Conservation (phyloP, 2,113 vertebrate genomes). For the Picathartes gymnocephalus region DNA sequence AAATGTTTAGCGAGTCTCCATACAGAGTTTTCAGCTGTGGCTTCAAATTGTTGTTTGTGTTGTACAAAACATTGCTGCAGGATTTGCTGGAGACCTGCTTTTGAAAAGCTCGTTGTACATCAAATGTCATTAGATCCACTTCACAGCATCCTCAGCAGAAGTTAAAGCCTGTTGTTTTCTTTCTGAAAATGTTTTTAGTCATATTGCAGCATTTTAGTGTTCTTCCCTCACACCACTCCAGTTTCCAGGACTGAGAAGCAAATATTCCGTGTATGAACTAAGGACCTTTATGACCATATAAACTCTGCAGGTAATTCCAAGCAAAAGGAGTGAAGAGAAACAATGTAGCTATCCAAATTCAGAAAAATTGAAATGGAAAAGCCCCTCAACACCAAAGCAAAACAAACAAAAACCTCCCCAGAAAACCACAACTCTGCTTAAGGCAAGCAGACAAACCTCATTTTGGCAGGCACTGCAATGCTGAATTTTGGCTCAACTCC, state of each 20-base stretch:
- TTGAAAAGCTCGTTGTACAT: background rate
- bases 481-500: background rate
- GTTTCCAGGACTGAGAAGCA: background rate
- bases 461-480: background rate
- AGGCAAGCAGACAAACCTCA: conserved; percentile 4
- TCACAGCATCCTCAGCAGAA: background rate
- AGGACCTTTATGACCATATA: background rate
- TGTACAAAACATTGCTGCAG: background rate
- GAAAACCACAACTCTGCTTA: background rate
- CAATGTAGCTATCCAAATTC: background rate
- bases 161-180: background rate
- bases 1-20: background rate
- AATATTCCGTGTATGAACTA: background rate
- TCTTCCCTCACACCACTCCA: accelerated
- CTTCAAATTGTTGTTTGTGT: background rate
- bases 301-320: background rate
- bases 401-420: background rate
- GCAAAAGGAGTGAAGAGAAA: background rate
- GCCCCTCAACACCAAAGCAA: background rate
- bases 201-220: background rate
- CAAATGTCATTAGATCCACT: background rate
- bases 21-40: background rate
- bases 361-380: background rate
- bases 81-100: background rate
- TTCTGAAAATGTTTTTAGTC: background rate